These are phyloP conservation scores for Nineta flava DNA, from an alignment of 2,888 invertebrate species.

Conservation along the genomic window DNA sequence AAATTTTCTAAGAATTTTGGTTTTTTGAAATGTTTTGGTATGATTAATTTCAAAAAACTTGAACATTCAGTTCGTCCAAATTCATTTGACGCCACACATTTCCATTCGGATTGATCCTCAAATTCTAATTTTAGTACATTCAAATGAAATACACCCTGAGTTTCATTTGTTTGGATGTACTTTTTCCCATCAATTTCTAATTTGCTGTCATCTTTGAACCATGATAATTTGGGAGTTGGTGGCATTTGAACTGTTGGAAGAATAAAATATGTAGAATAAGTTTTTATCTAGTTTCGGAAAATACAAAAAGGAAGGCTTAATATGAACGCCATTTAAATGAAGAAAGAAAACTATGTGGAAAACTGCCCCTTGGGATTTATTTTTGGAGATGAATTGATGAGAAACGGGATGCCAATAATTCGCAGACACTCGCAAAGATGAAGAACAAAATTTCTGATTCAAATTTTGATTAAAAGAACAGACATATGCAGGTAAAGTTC, in stretches of 20 bases:
- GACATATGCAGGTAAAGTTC: too few species aligned
- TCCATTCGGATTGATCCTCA: conserved; percentile 82
- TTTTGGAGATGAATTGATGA: too few species aligned
- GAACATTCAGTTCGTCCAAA: conserved; percentile 80
- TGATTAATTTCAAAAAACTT: conserved; percentile 66
- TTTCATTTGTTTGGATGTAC: conserved; percentile 54
- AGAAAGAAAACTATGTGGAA: too few species aligned
- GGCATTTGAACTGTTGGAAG: conserved; percentile 50
- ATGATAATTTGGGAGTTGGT: conserved; percentile 65
- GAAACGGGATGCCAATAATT: too few species aligned
- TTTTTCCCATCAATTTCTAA: conserved; percentile 44
- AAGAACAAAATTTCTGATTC: too few species aligned
- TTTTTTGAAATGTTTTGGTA: conserved; percentile 78
- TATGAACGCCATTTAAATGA: too few species aligned
- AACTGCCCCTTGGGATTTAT: too few species aligned
- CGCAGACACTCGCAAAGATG: too few species aligned
- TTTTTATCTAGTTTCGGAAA: background rate
- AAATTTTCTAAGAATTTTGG: conserved; percentile 75
- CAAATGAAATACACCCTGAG: conserved; percentile 53
- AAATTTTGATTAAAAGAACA: too few species aligned
- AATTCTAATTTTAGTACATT: conserved; percentile 61
- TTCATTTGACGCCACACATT: conserved; percentile 77
- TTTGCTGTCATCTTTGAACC: conserved; percentile 78
- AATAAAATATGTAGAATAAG: conserved; percentile 8
- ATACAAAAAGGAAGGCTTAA: background rate